phyloP scores from a whole-genome alignment of 2,113 vertebrate species.

The Rhinoderma darwinii region DNA sequence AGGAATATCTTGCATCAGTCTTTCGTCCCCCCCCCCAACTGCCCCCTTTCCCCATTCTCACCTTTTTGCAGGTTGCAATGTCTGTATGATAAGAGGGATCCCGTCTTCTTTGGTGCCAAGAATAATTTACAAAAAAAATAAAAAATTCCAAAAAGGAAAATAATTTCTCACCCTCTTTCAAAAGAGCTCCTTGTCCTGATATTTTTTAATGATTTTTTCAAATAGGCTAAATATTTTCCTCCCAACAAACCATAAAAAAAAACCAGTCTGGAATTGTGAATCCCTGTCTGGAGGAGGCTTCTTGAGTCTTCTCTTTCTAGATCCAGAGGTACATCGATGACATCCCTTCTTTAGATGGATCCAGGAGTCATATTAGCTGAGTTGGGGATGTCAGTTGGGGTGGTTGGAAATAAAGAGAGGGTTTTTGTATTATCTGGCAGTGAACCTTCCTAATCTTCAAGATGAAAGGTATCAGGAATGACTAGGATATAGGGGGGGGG shows the following conservation, averaged over 20 bases:
- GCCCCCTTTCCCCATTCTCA: conserved; percentile 26
- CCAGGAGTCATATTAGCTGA: conserved; percentile 38
- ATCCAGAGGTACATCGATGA: conserved; percentile 25
- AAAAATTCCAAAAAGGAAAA: neutral
- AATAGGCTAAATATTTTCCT: neutral
- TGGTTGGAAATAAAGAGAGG: neutral
- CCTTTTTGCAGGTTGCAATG: conserved; percentile 54
- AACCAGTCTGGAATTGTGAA: conserved; percentile 1
- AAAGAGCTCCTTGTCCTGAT: neutral
- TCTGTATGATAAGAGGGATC: neutral
- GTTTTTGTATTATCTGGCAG: conserved; percentile 35
- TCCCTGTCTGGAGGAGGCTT: conserved; percentile 33
- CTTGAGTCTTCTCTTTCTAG: conserved; percentile 44
- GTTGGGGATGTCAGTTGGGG: conserved; percentile 16
- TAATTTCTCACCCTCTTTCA: neutral
- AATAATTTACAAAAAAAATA: conserved; percentile 8
- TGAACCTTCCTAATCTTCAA: conserved; percentile 30
- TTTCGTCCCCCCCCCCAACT: neutral
- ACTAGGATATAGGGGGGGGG: conserved; percentile 17
- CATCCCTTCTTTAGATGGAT: conserved; percentile 24
- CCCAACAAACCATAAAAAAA: neutral
- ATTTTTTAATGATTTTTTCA: conserved; percentile 21
- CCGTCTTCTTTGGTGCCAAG: conserved; percentile 48
- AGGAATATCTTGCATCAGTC: neutral
- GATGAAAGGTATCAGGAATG: conserved; percentile 40